Evolutionary conservation across 2,113 vertebrate species (phyloP), one percentile per base, ranked within the genome.

Genomic region (Engystomops pustulosus): DNA sequence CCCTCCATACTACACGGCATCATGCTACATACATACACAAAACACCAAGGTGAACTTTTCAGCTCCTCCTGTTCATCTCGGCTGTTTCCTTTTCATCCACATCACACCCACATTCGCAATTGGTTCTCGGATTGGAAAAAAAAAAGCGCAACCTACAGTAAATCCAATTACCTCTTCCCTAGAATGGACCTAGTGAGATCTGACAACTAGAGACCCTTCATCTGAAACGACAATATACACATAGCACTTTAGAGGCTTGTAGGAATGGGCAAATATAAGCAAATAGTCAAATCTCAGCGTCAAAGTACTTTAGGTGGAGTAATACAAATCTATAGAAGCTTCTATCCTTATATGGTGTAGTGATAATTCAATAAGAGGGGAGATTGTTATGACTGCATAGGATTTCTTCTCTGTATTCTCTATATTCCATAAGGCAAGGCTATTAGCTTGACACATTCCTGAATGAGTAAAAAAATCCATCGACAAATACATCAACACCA

Each of bases 81-180:
- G 41, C 58, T 23, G 72, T 84, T 67, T n/a, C 5, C n/a, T 60
- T 41, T 51, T 49, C 44, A 68, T 69, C 38, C 23, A 20, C 27
- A 72, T 82, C n/a, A 49, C 74, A n/a, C 82, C 82, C 82, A 27
- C 65, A 69, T 67, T 78, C 60, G 78, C 78, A 78, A 84, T 78
- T 84, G 74, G 62, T 78, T 45, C 62, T 78, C 82, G 70, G 74
- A 79, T 44, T 41, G 53, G 30, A 45, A 55, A 55, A 84, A 77
- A 38, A 38, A 20, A 18, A 49, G 15, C 9, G 44, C 6, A 45
- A 45, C 6, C 9, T 32, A 84, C 53, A 41, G 53, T 78, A 84
- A 68, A 84, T 78, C 45, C 74, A 84, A 84, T 77, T 68, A 77
- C 81, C 38, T 68, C 34, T 34, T 84, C 45, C 44, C 45, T 77